Base-by-base conservation (phyloP, 2,797 vertebrate genomes). In the Leptatherina wallacei region DNA sequence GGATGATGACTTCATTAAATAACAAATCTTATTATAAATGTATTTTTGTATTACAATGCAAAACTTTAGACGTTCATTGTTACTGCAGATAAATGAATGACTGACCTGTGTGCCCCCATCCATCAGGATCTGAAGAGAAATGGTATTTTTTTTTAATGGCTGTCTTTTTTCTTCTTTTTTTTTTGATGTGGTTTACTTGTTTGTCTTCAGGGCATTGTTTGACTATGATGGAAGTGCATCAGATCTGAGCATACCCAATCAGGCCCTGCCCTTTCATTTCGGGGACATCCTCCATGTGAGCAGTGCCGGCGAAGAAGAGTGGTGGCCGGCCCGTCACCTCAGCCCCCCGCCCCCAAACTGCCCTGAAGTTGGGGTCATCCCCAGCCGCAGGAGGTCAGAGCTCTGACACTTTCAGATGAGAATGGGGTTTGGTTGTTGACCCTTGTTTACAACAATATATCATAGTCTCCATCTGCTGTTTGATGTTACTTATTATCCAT, bases 301-400 rank as follows among this genome's bases (percentile, higher is more conserved):
- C 91, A 97, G 98, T 52, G 96, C 97, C 20, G 97, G 96, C 0
- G 98, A 99, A 61, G 97, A 99, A 59, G 98, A 99, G 78, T 99
- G 98, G 98, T 99, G 98, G 98, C 96, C 98, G 65, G 98, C 98
- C 16, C 95, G 97, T n/a, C 97, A 97, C 87, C 95, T 99, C 64
- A 97, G 95, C 71, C 93, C 96, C 22, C 54, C 95, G 88, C 73
- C 97, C 94, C 89, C 95, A 93, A 80, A 96, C 75, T 93, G 95
- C 47, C 95, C 95, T 14, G 96, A 98, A 85, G 94, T 98, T 33
- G 98, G 98, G 81, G 97, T 99, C 84, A 98, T 99, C 90, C 98
- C 98, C 80, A 99, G 98, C 92, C 97, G 98, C 87, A 95, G 96
- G 88, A 98, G 98, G 98, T 99, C 78, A 81, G 89, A 64, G 33